These are phyloP conservation scores for Helleia helle DNA, from an alignment of 2,888 invertebrate genomes.

Conservation along the genomic window DNA sequence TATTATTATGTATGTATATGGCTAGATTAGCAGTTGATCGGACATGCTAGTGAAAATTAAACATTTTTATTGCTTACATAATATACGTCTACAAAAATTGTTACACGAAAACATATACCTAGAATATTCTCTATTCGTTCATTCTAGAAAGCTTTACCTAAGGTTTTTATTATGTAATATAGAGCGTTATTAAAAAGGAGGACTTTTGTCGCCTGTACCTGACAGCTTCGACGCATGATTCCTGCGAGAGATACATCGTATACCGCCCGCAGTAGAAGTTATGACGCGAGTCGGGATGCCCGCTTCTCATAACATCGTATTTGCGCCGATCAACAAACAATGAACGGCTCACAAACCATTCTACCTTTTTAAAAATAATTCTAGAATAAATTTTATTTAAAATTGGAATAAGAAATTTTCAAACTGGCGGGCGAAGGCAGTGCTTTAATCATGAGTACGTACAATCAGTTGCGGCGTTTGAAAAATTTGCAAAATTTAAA, in stretches of 20 bases:
- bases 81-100: too few species aligned
- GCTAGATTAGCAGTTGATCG: too few species aligned
- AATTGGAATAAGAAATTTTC: background rate
- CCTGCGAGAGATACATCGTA: background rate
- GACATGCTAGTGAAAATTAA: too few species aligned
- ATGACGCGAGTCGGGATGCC: background rate
- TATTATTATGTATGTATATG: too few species aligned
- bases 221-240: background rate
- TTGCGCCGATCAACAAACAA: background rate
- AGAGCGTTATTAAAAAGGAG: background rate
- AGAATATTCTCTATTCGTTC: background rate
- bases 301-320: background rate
- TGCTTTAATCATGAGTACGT: constrained; percentile 31
- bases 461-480: constrained; percentile 32
- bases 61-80: too few species aligned
- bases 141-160: background rate
- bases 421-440: background rate
- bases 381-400: too few species aligned
- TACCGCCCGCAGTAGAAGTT: constrained; percentile 1
- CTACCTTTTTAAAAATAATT: background rate
- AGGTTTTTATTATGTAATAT: background rate
- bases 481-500: constrained; percentile 42
- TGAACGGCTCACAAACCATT: background rate
- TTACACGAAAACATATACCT: background rate
- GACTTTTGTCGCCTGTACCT: constrained; percentile 1